Conservation (phyloP, 2,888 invertebrate genomes). For the Halictus ligatus region DNA sequence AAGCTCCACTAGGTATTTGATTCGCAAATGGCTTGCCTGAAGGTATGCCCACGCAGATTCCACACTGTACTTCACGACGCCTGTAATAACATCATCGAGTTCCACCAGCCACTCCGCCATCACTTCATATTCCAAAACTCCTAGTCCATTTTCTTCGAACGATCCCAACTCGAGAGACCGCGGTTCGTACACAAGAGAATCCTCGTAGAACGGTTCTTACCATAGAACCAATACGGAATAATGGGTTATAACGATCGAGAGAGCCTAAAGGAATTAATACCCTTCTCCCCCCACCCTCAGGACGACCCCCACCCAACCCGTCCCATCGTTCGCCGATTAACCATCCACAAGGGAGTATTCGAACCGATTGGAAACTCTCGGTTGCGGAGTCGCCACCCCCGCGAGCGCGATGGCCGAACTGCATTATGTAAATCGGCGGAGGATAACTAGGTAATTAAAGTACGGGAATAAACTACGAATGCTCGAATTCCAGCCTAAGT, state of each 20-base stretch:
- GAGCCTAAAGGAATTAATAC: slow-evolving; percentile 72
- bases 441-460: slow-evolving; percentile 75
- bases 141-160: not conserved
- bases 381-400: slow-evolving; percentile 54
- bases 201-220: slow-evolving; percentile 21
- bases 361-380: slow-evolving; percentile 71
- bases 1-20: too few species aligned
- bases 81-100: not conserved
- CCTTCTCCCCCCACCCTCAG: slow-evolving; percentile 46
- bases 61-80: not conserved
- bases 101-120: not conserved
- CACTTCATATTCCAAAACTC: not conserved
- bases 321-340: slow-evolving; percentile 60
- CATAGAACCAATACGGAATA: slow-evolving; percentile 55
- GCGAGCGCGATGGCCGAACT: slow-evolving; percentile 55
- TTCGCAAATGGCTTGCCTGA: not conserved
- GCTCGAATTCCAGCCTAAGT: slow-evolving; percentile 69
- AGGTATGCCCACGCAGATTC: not conserved
- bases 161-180: not conserved
- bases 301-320: not conserved
- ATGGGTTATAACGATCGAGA: slow-evolving; percentile 73
- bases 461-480: slow-evolving; percentile 73
- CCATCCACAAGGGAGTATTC: slow-evolving; percentile 50
- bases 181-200: slow-evolving; percentile 13
- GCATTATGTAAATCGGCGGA: slow-evolving; percentile 71